Evolutionary conservation across 2,113 vertebrate genomes (phyloP), one percentile per base, ranked within the genome.

Genomic region (Ornithorhynchus anatinus): DNA sequence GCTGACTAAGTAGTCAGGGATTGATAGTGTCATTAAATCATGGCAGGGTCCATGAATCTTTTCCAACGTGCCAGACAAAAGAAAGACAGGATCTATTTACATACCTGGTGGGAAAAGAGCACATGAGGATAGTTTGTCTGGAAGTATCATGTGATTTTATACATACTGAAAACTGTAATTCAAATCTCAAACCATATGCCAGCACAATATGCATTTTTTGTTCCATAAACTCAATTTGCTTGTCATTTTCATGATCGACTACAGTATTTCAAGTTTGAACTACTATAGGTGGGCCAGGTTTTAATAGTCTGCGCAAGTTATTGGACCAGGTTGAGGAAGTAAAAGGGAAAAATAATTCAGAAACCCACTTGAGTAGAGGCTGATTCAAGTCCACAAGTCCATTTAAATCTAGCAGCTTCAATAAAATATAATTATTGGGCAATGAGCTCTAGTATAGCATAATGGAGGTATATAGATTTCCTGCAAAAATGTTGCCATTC

Each of bases 351-450:
- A 2, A 23, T 69, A 25, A 39, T 66, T 59, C 9, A 66, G 31
- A 27, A 80, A 36, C 19, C 38, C 71, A 61, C 67, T 33, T 5
- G 19, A 57, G 73, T 31, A 67, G 67, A 70, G 35, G 45, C 10
- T 68, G 67, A 79, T 70, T 82, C 40, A 84, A 82, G 84, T 78
- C 60, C 4, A 44, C 68, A n/a, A 60, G 59, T 27, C 8, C n/a
- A 61, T 44, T 42, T 54, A 60, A 38, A 59, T 59, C 25, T 57
- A 14, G 2, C 4, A 48, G 57, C 15, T 8, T 12, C 37, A 64
- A 51, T n/a, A n/a, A 39, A 27, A 50, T 36, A 13, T 6, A 14
- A 38, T 59, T 54, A 39, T 32, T 42, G 5, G 7, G n/a, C 3
- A 39, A 5, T 23, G 57, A 68, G 1, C 7, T 59, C 75, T 66